Evolutionary conservation across 2,888 invertebrate species (phyloP).

Genomic region (Xestia rhomboidea): DNA sequence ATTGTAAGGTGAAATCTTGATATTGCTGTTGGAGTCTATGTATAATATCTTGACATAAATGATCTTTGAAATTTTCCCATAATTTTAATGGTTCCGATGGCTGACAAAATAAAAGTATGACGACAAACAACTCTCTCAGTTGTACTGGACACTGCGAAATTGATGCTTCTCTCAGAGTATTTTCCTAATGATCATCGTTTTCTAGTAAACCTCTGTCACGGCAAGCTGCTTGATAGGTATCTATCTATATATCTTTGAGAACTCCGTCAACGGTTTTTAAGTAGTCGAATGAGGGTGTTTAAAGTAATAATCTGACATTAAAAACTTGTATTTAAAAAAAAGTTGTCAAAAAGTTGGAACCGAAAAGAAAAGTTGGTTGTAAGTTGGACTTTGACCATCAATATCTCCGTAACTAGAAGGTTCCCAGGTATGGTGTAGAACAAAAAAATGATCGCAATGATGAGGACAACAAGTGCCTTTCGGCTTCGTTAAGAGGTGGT

Average conservation of each 20-base stretch:
- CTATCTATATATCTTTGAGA: conserved; percentile 35
- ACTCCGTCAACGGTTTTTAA: conserved; percentile 27
- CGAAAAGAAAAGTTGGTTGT: too few species aligned
- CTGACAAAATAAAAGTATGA: conserved; percentile 60
- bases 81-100: conserved; percentile 56
- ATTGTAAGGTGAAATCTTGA: conserved; percentile 5
- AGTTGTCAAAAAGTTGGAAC: too few species aligned
- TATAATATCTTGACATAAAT: conserved; percentile 30
- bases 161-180: conserved; percentile 33
- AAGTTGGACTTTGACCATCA: too few species aligned
- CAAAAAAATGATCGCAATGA: too few species aligned
- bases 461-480: too few species aligned
- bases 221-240: conserved; percentile 47
- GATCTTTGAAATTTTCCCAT: conserved; percentile 23
- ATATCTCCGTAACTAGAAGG: too few species aligned
- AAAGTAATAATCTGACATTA: too few species aligned
- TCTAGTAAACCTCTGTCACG: conserved; percentile 55
- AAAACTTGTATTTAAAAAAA: too few species aligned
- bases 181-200: conserved; percentile 63
- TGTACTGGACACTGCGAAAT: conserved; percentile 28
- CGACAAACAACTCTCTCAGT: conserved; percentile 56
- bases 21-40: conserved; percentile 1
- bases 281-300: conserved; percentile 16
- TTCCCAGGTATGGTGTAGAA: too few species aligned
- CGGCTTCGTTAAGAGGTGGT: too few species aligned